A percentile compares a stretch with the other conserved stretches of the same genome.
phyloP scores from a whole-genome alignment of 1,140 invertebrate species.

The Drosophila kohkoa region DNA sequence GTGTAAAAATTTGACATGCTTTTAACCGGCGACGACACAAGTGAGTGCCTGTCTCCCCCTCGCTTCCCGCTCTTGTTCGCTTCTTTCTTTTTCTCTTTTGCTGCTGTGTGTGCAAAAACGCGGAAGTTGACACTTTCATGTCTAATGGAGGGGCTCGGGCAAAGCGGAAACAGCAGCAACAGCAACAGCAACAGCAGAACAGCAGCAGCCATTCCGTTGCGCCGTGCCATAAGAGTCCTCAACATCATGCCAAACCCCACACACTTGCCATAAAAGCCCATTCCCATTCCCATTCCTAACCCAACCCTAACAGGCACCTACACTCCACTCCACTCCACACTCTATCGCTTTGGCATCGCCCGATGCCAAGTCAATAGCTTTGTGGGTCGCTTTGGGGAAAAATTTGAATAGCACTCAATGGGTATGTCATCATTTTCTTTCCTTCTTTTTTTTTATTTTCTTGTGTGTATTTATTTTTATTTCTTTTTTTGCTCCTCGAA shows the following conservation, averaged over 20 bases:
- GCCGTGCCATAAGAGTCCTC: conserved; percentile 31
- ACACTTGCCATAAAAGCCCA: not conserved
- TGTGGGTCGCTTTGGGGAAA: conserved; percentile 34
- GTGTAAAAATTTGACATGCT: conserved; percentile 78
- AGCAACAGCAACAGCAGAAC: conserved; percentile 43
- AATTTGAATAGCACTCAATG: conserved; percentile 45
- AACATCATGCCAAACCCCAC: conserved; percentile 5
- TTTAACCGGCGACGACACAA: conserved; percentile 68
- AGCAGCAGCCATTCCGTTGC: conserved; percentile 21
- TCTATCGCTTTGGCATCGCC: not conserved
- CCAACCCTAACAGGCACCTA: not conserved
- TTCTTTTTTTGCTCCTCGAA: not conserved
- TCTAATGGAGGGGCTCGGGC: conserved; percentile 67
- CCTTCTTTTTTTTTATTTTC: not conserved
- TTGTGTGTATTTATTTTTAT: not conserved
- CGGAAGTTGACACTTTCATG: conserved; percentile 79
- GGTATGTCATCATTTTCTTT: conserved; percentile 25
- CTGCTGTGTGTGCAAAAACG: conserved; percentile 41
- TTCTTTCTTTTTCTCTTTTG: not conserved
- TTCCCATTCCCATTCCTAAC: conserved; percentile 1
- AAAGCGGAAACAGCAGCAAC: conserved; percentile 55
- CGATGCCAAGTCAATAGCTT: conserved; percentile 33
- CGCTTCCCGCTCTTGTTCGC: not conserved
- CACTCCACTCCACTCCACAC: not conserved
- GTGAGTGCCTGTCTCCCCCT: conserved; percentile 21